Evolutionary conservation across 2,888 invertebrate species (phyloP).

Genomic region (Andrena haemorrhoa): DNA sequence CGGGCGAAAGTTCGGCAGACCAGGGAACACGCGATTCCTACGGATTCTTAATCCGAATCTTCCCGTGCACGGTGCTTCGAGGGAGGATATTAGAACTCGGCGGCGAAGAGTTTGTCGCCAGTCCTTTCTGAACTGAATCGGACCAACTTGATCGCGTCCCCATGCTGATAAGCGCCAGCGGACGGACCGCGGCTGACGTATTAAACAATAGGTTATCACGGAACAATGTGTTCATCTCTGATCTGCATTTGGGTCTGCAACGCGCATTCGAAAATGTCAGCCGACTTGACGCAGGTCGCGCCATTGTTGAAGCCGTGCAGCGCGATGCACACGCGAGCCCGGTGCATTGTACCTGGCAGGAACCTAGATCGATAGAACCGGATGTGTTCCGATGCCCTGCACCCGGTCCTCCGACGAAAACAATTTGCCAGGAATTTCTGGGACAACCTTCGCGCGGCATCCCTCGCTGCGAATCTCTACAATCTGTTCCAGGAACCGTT

Average conservation of each 20-base stretch:
- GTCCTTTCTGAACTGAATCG: too few relatives aligned
- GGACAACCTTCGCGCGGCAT: neutral
- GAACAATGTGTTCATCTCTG: constrained; percentile 75
- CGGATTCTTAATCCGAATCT: too few relatives aligned
- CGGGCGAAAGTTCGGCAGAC: neutral
- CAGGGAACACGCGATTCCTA: too few relatives aligned
- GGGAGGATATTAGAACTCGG: too few relatives aligned
- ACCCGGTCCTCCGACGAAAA: constrained; percentile 42
- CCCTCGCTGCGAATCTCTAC: neutral
- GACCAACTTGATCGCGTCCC: constrained; percentile 24
- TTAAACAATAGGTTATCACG: constrained; percentile 76
- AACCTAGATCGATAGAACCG: constrained; percentile 61
- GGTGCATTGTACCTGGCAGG: constrained; percentile 46
- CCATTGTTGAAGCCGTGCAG: constrained; percentile 56
- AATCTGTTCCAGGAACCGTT: too few relatives aligned
- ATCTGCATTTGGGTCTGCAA: constrained; percentile 74
- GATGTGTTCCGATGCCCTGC: constrained; percentile 46
- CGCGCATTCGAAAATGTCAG: constrained; percentile 73
- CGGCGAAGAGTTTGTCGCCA: too few relatives aligned
- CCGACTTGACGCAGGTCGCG: constrained; percentile 53
- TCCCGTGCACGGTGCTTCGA: too few relatives aligned
- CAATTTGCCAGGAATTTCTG: constrained; percentile 40
- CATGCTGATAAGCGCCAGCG: constrained; percentile 21
- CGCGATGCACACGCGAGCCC: constrained; percentile 22
- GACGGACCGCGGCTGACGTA: constrained; percentile 61